A percentile compares a stretch with the other conserved stretches of the same genome.
Conservation (phyloP, 2,888 invertebrate genomes). For the Sisyra terminalis region DNA sequence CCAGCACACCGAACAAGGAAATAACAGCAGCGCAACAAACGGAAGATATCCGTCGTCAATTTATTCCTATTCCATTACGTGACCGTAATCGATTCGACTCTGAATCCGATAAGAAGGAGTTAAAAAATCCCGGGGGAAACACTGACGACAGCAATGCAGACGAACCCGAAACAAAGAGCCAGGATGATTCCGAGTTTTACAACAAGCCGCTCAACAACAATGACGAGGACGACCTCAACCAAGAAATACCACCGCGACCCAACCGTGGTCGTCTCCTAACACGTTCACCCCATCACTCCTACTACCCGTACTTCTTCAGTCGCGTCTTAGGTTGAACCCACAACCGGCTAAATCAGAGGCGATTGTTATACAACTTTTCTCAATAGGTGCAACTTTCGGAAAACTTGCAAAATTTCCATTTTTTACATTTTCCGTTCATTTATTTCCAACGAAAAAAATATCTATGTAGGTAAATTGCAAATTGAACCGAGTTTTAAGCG, state of each 20-base stretch:
- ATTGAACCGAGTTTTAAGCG: too few species aligned
- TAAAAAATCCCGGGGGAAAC: conserved; percentile 3
- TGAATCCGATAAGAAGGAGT: neutral
- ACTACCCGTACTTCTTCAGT: conserved; percentile 36
- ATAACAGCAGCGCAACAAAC: conserved; percentile 13
- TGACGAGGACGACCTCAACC: conserved; percentile 11
- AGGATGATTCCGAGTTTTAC: too few species aligned
- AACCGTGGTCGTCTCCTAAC: conserved; percentile 30
- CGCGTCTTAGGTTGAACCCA: conserved; percentile 29
- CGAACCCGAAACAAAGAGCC: conserved; percentile 10
- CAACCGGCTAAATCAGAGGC: neutral
- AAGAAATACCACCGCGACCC: conserved; percentile 21
- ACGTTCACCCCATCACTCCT: conserved; percentile 27
- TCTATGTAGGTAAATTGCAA: too few species aligned
- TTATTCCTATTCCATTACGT: neutral
- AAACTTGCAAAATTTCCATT: too few species aligned
- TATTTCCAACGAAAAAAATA: too few species aligned
- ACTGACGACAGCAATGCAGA: conserved; percentile 9
- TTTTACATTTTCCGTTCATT: too few species aligned
- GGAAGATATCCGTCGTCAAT: conserved; percentile 6
- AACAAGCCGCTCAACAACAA: too few species aligned
- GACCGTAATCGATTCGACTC: neutral
- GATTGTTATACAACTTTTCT: too few species aligned
- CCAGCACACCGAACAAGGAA: conserved; percentile 10
- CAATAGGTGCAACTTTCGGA: too few species aligned